Evolutionary conservation across 2,113 vertebrate genomes (phyloP).

Genomic region (Bubo blakistoni): DNA sequence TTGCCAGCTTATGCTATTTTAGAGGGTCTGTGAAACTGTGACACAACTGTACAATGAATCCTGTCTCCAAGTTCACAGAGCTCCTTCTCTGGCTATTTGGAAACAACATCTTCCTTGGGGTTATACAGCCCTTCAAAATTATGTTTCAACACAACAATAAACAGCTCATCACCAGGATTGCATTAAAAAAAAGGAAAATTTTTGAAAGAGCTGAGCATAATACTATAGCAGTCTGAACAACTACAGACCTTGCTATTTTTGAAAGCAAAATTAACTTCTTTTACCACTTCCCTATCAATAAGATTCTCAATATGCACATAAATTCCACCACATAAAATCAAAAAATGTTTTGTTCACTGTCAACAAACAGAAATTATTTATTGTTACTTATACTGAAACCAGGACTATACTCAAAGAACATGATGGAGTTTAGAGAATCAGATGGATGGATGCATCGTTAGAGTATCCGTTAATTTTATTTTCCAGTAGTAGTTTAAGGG

Average conservation of each 20-base stretch:
- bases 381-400: not conserved
- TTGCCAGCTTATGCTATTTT: not conserved
- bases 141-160: not conserved
- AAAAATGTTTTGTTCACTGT: not conserved
- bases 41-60: not conserved
- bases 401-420: not conserved
- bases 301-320: not conserved
- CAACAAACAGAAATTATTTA: not conserved
- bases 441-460: not conserved
- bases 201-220: not conserved
- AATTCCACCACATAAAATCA: not conserved
- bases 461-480: conserved; percentile 19
- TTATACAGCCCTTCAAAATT: not conserved
- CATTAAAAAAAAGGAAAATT: not conserved
- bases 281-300: not conserved
- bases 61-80: not conserved
- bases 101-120: not conserved
- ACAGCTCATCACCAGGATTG: not conserved
- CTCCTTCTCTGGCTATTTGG: not conserved
- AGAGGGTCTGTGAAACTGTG: not conserved
- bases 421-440: not conserved
- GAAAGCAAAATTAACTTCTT: not conserved
- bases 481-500: not conserved
- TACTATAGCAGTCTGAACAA: not conserved
- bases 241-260: not conserved